A percentile compares a stretch with the other conserved stretches of the same genome.
phyloP scores from a whole-genome alignment of 2,797 vertebrate genomes.

The Gallinago stenura region DNA sequence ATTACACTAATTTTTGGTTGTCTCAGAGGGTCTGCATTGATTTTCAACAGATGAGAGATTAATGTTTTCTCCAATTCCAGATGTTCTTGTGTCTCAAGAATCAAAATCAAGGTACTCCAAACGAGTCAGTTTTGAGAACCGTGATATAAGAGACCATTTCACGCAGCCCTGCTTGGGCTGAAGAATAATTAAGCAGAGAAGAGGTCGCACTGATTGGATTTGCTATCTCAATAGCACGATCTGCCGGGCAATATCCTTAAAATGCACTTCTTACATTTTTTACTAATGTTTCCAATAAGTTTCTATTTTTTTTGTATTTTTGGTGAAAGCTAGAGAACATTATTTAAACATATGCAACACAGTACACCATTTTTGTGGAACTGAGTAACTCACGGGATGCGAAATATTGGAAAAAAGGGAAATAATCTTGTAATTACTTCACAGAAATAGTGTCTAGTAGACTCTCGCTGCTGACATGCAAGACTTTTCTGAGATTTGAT shows the following conservation, averaged over 20 bases:
- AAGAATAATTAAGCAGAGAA: background rate
- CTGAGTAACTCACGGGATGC: background rate
- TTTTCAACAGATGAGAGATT: background rate
- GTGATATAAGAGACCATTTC: background rate
- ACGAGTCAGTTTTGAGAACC: background rate
- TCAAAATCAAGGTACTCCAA: background rate
- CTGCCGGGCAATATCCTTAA: background rate
- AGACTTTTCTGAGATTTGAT: slow-evolving; percentile 1
- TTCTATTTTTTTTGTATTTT: background rate
- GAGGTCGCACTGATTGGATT: background rate
- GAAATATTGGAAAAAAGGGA: background rate
- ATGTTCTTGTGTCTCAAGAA: background rate
- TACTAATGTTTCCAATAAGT: background rate
- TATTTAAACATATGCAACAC: background rate
- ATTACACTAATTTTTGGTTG: background rate
- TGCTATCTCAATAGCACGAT: background rate
- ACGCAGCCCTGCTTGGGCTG: background rate
- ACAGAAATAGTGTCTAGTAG: background rate
- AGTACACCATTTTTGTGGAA: background rate
- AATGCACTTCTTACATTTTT: background rate
- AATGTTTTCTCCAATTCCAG: background rate
- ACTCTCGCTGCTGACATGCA: background rate
- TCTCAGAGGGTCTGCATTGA: background rate
- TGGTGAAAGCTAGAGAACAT: background rate
- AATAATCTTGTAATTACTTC: slow-evolving; percentile 1